Evolutionary conservation across 2,888 invertebrate species (phyloP).

Genomic region (Gastrophysa polygoni): DNA sequence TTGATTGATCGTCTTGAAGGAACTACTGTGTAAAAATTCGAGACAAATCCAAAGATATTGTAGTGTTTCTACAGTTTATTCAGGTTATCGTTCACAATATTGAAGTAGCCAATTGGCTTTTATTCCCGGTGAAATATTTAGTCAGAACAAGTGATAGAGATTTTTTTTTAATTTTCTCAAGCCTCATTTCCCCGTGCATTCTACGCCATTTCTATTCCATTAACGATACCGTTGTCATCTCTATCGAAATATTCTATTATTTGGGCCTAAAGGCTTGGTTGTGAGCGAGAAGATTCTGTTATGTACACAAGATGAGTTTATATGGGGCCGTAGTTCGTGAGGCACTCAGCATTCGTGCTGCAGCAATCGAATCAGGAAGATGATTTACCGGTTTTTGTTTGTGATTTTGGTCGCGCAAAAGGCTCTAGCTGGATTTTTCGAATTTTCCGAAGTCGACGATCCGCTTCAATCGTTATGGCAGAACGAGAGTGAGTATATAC

Average conservation of each 20-base stretch:
- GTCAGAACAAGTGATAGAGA: no score
- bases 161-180: neutral
- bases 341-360: conserved; percentile 2
- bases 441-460: conserved; percentile 48
- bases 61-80: no score
- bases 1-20: no score
- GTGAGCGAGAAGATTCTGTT: conserved; percentile 30
- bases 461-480: conserved; percentile 46
- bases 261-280: conserved; percentile 22
- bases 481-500: conserved; percentile 39
- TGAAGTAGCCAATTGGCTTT: no score
- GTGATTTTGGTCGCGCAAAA: neutral
- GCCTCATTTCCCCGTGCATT: neutral
- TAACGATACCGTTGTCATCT: conserved; percentile 13
- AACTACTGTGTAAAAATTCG: no score
- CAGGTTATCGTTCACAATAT: no score
- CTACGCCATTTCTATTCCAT: conserved; percentile 9
- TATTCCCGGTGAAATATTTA: no score
- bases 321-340: conserved; percentile 17
- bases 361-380: neutral
- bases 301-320: conserved; percentile 34
- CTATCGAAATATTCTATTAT: conserved; percentile 15
- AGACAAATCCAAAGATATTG: no score
- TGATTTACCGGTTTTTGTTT: conserved; percentile 16
- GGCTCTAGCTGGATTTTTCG: conserved; percentile 42